Base-by-base conservation (phyloP, 2,888 invertebrate species). In the Metallyticus violacea region DNA sequence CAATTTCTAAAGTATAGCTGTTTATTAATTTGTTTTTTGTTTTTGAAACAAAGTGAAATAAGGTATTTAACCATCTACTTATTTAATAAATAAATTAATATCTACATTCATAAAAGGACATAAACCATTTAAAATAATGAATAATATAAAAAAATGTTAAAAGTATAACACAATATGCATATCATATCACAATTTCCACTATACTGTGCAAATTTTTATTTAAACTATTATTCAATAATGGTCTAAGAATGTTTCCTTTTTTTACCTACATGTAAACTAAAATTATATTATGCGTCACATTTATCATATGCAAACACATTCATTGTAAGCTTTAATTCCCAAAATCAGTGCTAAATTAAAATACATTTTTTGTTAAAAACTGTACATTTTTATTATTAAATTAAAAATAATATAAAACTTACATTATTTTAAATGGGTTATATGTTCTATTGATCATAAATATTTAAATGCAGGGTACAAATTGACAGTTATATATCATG, bases 331-430 rank as follows among this genome's bases (percentile, higher is more conserved):
- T 40, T 40, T 15, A 40, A 40, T 15, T 40, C 7, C 9, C 22
- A 15, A 62, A 62, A 62, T 62, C 22, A 62, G 9, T 62, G 40
- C 15, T 15, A 15, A 62, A 22, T 4, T 15, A 15, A 15, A 62
- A 62, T 2, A 62, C 22, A 15, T n/a, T n/a, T n/a, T n/a, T n/a
- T 15, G 2, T 62, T 15, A 15, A 62, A 15, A 1, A 62, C 9
- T 15, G 22, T 62, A 15, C 22, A 62, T 62, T 62, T 62, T 62
- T 3, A 15, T 62, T 62, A 62, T 15, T 62, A 15, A 62, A 2
- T 85, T 85, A 25, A 40, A 22, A 84, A 86, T 79, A 62, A 27
- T 62, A 79, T 79, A 83, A 83, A 76, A 85, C 77, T 86, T 79
- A 83, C 82, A 27, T 62, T 30, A 85, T 80, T 40, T 76, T 26